Percentiles rank a stretch among this genome's conserved stretches.
phyloP scores from a whole-genome alignment of 1,140 invertebrate genomes.

The Drosophila bocki region DNA sequence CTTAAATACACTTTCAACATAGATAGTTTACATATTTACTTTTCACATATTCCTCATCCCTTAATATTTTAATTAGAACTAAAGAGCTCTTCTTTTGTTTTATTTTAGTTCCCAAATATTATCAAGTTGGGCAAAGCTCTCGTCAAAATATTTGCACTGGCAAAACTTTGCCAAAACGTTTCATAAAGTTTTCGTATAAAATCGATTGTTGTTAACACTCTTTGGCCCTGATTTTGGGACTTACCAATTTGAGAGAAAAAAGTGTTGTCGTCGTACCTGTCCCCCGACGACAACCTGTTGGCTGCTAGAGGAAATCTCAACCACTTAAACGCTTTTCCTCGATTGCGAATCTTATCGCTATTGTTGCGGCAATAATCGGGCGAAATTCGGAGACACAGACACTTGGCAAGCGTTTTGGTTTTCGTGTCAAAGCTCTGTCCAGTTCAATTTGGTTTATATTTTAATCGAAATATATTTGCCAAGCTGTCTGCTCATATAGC shows the following conservation, averaged over 20 bases:
- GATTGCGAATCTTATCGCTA: slow-evolving; percentile 37
- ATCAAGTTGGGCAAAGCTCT: not conserved
- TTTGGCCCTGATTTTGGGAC: slow-evolving; percentile 6
- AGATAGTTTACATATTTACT: not conserved
- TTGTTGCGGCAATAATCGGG: slow-evolving; percentile 15
- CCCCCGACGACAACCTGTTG: slow-evolving; percentile 63
- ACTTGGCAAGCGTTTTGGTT: slow-evolving; percentile 68
- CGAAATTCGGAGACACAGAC: slow-evolving; percentile 29
- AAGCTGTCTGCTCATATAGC: slow-evolving; percentile 70
- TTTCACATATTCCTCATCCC: not conserved
- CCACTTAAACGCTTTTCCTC: slow-evolving; percentile 26
- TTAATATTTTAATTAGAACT: not conserved
- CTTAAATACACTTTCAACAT: not conserved
- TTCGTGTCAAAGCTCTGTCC: slow-evolving; percentile 75
- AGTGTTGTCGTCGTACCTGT: slow-evolving; percentile 10
- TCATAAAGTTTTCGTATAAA: slow-evolving; percentile 15
- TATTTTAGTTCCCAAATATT: not conserved
- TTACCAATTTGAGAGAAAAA: slow-evolving; percentile 42
- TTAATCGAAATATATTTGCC: slow-evolving; percentile 79
- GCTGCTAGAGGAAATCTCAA: not conserved
- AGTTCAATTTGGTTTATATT: slow-evolving; percentile 78
- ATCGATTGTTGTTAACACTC: slow-evolving; percentile 3
- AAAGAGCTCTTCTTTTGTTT: not conserved
- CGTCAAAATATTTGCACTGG: slow-evolving; percentile 8
- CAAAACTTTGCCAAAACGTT: slow-evolving; percentile 8